Evolutionary conservation across 1,140 invertebrate species (phyloP).

Genomic region (Oscheius sp.): DNA sequence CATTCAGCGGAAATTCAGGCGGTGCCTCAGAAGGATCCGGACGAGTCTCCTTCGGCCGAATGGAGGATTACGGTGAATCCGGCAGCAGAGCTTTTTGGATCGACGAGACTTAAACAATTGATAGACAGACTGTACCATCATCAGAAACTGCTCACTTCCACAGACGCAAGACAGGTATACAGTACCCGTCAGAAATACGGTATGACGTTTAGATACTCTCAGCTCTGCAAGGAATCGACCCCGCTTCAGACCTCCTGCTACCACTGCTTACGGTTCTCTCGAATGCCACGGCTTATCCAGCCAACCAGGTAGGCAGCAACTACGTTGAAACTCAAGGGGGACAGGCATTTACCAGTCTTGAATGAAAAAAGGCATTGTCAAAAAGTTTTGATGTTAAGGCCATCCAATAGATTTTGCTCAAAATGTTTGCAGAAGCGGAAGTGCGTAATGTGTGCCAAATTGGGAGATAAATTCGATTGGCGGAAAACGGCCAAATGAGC

Average conservation of each 20-base stretch:
- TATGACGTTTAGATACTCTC: slow-evolving; percentile 41
- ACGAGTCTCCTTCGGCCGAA: slow-evolving; percentile 41
- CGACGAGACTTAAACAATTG: slow-evolving; percentile 21
- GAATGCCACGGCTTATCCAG: slow-evolving; percentile 48
- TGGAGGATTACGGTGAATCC: slow-evolving; percentile 54
- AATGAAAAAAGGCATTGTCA: too few species aligned
- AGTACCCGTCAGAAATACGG: too few species aligned
- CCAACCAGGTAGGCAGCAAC: slow-evolving; percentile 47
- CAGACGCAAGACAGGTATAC: slow-evolving; percentile 44
- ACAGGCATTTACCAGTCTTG: too few species aligned
- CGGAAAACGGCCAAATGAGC: too few species aligned
- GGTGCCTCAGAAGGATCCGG: slow-evolving; percentile 53
- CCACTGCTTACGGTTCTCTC: slow-evolving; percentile 50
- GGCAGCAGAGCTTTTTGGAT: slow-evolving; percentile 28
- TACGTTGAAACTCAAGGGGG: too few species aligned
- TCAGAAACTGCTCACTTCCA: slow-evolving; percentile 43
- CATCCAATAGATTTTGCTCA: too few species aligned
- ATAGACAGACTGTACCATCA: slow-evolving; percentile 49
- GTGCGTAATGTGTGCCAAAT: too few species aligned
- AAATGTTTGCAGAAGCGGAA: too few species aligned
- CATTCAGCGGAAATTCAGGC: too few species aligned
- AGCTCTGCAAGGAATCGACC: slow-evolving; percentile 43
- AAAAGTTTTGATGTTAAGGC: too few species aligned
- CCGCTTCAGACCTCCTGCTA: slow-evolving; percentile 43
- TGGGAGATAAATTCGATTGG: too few species aligned